Evolutionary conservation across 1,140 invertebrate species (phyloP).

Genomic region (Ceratosolen fusciceps): DNA sequence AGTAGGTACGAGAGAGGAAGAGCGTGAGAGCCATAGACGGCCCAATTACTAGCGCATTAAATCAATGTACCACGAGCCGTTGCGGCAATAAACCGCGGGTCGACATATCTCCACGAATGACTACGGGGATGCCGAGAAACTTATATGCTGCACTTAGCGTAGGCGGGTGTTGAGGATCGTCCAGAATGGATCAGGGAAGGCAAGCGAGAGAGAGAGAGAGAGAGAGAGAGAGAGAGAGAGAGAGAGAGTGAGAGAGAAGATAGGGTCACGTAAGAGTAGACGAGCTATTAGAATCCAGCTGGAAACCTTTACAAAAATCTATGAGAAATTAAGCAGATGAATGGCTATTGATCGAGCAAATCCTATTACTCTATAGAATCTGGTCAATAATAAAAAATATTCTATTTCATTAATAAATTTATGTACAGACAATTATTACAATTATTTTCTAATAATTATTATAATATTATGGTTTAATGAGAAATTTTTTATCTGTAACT

Average conservation of each 20-base stretch:
- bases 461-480: too few species aligned
- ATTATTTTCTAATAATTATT: too few species aligned
- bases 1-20: neutral
- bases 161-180: too few species aligned
- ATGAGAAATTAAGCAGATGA: neutral
- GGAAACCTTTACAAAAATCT: neutral
- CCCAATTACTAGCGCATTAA: conserved; percentile 50
- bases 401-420: too few species aligned
- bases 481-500: too few species aligned
- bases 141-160: neutral
- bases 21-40: neutral
- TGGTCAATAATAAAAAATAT: too few species aligned
- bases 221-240: too few species aligned
- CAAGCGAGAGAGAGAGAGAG: too few species aligned
- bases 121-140: conserved; percentile 32
- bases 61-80: conserved; percentile 45
- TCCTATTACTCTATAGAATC: neutral
- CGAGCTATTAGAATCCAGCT: neutral
- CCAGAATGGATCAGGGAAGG: too few species aligned
- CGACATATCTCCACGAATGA: conserved; percentile 28
- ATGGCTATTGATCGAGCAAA: neutral
- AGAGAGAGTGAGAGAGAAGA: neutral
- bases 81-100: conserved; percentile 40
- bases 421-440: too few species aligned
- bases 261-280: too few species aligned